phyloP scores from a whole-genome alignment of 2,888 invertebrate genomes.

The Mythimna impura region DNA sequence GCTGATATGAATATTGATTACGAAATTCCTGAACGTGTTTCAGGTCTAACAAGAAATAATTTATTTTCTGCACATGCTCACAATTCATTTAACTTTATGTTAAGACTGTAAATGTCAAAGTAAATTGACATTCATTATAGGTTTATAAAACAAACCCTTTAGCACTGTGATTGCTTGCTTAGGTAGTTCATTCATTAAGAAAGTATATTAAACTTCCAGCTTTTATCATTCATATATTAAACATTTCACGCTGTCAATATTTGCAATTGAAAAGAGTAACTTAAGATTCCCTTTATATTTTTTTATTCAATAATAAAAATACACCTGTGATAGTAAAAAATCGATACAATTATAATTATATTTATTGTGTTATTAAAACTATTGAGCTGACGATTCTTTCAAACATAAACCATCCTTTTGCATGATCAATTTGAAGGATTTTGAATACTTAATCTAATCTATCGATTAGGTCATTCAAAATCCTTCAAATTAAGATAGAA shows the following conservation, averaged over 20 bases:
- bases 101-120: constrained; percentile 38
- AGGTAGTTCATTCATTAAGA: constrained; percentile 20
- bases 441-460: no score
- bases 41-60: constrained; percentile 19
- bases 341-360: no score
- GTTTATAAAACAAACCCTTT: constrained; percentile 14
- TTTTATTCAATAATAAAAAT: no score
- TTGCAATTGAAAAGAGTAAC: background rate
- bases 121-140: constrained; percentile 24
- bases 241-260: background rate
- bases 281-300: no score
- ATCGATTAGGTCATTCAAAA: no score
- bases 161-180: constrained; percentile 14
- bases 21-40: constrained; percentile 12
- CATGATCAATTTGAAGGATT: no score
- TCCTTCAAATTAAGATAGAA: no score
- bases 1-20: constrained; percentile 17
- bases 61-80: background rate
- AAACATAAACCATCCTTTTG: no score
- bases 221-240: background rate
- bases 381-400: no score
- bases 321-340: no score
- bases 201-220: constrained; percentile 3
- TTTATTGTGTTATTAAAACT: no score
- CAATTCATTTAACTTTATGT: constrained; percentile 31